Percentiles rank a stretch among this genome's conserved stretches.
These are phyloP conservation scores for Cepphus grylle DNA, from an alignment of 2,113 vertebrate species.

Conservation along the genomic window DNA sequence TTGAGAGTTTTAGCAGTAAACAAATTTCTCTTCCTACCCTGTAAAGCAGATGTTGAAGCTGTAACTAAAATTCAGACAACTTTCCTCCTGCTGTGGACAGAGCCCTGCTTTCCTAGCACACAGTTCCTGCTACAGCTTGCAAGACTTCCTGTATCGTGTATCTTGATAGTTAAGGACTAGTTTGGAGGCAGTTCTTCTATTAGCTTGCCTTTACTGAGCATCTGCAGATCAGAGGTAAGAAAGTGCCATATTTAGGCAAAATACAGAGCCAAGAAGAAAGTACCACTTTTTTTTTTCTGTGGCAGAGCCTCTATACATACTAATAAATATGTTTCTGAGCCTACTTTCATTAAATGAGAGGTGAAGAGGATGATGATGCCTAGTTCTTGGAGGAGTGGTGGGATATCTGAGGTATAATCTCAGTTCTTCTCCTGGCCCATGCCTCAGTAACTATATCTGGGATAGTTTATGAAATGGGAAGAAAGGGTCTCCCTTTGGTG, in stretches of 20 bases:
- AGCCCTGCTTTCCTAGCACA: neutral
- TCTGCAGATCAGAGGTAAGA: neutral
- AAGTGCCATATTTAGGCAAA: neutral
- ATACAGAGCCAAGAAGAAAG: neutral
- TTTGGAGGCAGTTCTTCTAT: neutral
- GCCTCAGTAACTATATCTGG: neutral
- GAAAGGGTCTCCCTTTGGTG: neutral
- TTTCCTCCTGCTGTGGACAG: neutral
- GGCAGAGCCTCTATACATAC: neutral
- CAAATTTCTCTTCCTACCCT: neutral
- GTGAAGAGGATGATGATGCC: neutral
- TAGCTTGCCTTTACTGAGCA: neutral
- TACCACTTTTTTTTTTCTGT: neutral
- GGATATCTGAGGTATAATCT: neutral
- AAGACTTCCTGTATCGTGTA: neutral
- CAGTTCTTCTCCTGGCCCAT: neutral
- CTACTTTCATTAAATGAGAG: neutral
- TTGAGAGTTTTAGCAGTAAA: neutral
- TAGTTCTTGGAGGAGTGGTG: neutral
- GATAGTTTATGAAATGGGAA: neutral
- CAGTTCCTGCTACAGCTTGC: neutral
- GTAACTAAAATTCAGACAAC: neutral
- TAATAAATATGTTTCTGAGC: neutral
- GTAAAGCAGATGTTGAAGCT: neutral
- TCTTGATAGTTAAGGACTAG: neutral